Percentiles rank a stretch among this genome's conserved stretches.
These are phyloP conservation scores for Eristalis tenax DNA, from an alignment of 2,888 invertebrate genomes.

Conservation along the genomic window DNA sequence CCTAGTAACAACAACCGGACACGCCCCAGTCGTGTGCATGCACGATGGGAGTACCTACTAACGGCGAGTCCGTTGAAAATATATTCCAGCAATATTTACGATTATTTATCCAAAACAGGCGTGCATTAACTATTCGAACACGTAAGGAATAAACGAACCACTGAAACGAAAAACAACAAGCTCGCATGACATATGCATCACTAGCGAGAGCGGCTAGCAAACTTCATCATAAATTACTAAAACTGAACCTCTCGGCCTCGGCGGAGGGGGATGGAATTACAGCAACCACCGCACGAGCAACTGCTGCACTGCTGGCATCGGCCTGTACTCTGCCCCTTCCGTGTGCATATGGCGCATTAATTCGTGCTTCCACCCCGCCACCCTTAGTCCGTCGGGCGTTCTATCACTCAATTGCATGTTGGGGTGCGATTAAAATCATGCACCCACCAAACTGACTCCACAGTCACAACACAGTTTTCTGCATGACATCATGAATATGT, in stretches of 20 bases:
- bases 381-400: constrained; percentile 10
- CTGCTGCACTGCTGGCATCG: constrained; percentile 25
- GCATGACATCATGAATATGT: constrained; percentile 62
- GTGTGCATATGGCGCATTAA: constrained; percentile 12
- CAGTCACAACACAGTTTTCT: constrained; percentile 54
- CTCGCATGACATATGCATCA: constrained; percentile 12
- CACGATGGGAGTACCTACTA: not conserved
- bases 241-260: constrained; percentile 17
- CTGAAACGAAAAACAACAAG: not conserved
- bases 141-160: not conserved
- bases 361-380: constrained; percentile 1
- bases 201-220: not conserved
- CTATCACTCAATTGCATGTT: constrained; percentile 63
- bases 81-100: not conserved
- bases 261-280: constrained; percentile 44
- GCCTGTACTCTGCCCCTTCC: not conserved
- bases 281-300: constrained; percentile 37
- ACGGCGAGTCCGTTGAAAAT: not conserved
- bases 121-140: not conserved
- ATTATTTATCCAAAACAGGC: not conserved
- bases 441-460: constrained; percentile 53
- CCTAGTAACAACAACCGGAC: not conserved
- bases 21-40: not conserved
- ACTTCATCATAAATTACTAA: constrained; percentile 54
- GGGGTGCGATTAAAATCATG: constrained; percentile 64